Base-by-base conservation (phyloP, 2,113 vertebrate genomes). In the Gallinago paraguaiae region DNA sequence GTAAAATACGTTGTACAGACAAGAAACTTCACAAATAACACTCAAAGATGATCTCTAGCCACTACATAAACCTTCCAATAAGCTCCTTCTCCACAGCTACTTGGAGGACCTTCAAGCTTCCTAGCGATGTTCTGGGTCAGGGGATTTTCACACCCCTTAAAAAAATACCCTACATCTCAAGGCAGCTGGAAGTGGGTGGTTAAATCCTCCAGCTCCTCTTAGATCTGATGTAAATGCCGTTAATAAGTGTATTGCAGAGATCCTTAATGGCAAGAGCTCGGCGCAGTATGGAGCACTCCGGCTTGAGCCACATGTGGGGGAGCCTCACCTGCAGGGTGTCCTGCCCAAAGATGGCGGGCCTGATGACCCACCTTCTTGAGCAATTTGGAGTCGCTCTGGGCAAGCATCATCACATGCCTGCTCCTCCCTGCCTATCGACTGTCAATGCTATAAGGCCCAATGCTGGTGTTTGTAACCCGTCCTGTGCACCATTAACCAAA, bases 381-480 rank as follows among this genome's bases (percentile, higher is more conserved):
- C 48, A n/a, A 24, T 56, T 22, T 61, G 45, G 37, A 70, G 11
- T 57, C 57, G 27, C 56, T 61, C 33, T 77, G 56, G 50, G 41
- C 23, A 60, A 56, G 14, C 7, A 7, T 12, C 30, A 3, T 43
- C 20, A n/a, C 19, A 3, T 19, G 35, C 23, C 35, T 84, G 39
- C 11, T 64, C 10, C 77, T 83, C 7, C 8, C 39, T 59, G 16
- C 46, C 41, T 37, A 5, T 64, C 0, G 2, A 20, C 35, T 60
- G n/a, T 12, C 39, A 48, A 15, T 43, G 17, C 63, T 51, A 17
- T 23, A 39, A 56, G 69, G 33, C 50, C 59, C 0, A 0, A 1
- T 69, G 50, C 17, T 16, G 48, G 5, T 65, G 28, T 77, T 83
- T 64, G 56, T 89, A 53, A 60, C 23, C 25, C 25, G 17, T 31